Conservation (phyloP, 2,797 vertebrate genomes). For the Poeciliopsis gracilis region DNA sequence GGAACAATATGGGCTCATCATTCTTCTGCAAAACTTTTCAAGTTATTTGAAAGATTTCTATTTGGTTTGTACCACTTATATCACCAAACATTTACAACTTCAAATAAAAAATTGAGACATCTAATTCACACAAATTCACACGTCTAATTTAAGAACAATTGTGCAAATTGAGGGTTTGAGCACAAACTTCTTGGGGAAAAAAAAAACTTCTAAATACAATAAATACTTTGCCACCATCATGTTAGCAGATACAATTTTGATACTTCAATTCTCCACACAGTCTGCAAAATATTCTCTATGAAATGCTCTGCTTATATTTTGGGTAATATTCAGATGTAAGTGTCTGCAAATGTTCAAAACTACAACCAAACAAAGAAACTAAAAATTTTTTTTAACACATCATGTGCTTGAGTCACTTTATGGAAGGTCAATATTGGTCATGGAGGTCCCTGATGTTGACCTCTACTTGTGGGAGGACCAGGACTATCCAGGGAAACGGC, state of each 20-base stretch:
- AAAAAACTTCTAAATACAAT: not conserved
- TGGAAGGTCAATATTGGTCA: slow-evolving; percentile 30
- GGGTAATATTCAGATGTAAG: not conserved
- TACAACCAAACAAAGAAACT: not conserved
- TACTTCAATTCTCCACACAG: not conserved
- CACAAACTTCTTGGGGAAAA: not conserved
- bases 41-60: not conserved
- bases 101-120: not conserved
- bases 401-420: slow-evolving; percentile 27
- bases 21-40: not conserved
- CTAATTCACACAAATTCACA: not conserved
- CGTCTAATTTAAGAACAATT: not conserved
- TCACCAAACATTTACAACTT: not conserved
- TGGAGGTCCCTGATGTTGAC: slow-evolving; percentile 43
- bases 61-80: not conserved
- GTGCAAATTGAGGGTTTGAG: not conserved
- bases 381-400: slow-evolving; percentile 18
- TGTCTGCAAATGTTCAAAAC: not conserved
- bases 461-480: slow-evolving; percentile 39
- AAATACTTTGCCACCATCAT: not conserved
- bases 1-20: not conserved
- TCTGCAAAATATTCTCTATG: not conserved
- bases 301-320: not conserved
- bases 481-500: slow-evolving; percentile 59
- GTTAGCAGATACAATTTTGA: not conserved